Conservation (phyloP, 2,888 invertebrate species). For the Trimorus sp. region DNA sequence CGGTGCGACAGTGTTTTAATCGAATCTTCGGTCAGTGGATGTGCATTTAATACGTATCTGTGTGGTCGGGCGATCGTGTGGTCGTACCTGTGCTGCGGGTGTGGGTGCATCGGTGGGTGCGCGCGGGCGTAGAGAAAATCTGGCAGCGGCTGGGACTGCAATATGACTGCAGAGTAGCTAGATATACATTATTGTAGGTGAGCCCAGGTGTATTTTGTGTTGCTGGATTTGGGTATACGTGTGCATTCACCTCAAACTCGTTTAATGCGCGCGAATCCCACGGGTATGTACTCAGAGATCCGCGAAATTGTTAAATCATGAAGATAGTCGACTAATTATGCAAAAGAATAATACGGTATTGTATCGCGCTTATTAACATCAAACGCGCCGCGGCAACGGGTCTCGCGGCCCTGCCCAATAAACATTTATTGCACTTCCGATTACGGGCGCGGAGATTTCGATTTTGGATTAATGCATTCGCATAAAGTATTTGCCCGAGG, state of each 20-base stretch:
- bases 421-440: conserved; percentile 40
- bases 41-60: too few species aligned
- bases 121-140: conserved; percentile 48
- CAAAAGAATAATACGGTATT: conserved; percentile 56
- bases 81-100: too few species aligned
- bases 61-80: too few species aligned
- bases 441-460: conserved; percentile 24
- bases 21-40: too few species aligned
- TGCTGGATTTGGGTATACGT: conserved; percentile 50
- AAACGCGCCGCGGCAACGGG: conserved; percentile 28
- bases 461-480: conserved; percentile 31
- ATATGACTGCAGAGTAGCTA: conserved; percentile 65
- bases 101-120: conserved; percentile 25
- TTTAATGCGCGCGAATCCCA: conserved; percentile 60
- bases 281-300: conserved; percentile 54
- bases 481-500: conserved; percentile 19
- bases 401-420: conserved; percentile 17
- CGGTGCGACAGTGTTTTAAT: too few species aligned
- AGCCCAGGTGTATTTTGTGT: conserved; percentile 62
- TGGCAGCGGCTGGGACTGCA: conserved; percentile 65
- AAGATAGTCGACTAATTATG: conserved; percentile 64
- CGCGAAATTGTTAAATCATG: conserved; percentile 64
- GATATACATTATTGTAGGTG: conserved; percentile 64
- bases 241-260: conserved; percentile 58
- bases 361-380: conserved; percentile 50